Evolutionary conservation across 2,797 vertebrate species (phyloP).

Genomic region (Chaenodraco wilsoni): DNA sequence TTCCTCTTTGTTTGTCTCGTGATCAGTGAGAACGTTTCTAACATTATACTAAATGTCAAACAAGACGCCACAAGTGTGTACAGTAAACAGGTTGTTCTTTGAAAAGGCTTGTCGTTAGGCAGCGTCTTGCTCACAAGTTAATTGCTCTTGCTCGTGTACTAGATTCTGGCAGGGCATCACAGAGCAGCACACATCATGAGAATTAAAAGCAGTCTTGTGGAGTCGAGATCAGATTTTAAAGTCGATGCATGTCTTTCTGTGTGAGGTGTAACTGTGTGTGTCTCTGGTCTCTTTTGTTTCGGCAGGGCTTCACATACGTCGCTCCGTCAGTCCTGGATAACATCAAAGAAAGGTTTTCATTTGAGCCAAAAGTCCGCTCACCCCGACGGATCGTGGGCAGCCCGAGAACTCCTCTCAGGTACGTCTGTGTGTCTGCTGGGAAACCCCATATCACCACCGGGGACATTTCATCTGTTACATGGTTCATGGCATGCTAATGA

Average conservation of each 20-base stretch:
- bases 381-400: constrained; percentile 96
- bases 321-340: constrained; percentile 99
- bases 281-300: background rate
- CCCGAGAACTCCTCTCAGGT: constrained; percentile 97
- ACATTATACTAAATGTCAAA: background rate
- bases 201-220: background rate
- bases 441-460: background rate
- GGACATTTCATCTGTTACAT: too few relatives aligned
- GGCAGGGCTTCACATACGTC: constrained; percentile 97
- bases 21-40: background rate
- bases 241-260: background rate
- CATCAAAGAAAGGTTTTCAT: constrained; percentile 97
- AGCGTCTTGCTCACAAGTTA: background rate
- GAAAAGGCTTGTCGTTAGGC: background rate
- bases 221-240: background rate
- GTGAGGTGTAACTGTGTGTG: background rate
- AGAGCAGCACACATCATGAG: background rate
- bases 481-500: too few relatives aligned
- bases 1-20: background rate
- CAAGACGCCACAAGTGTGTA: background rate
- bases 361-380: constrained; percentile 98
- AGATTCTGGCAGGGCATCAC: background rate
- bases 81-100: background rate
- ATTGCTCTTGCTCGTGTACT: background rate
- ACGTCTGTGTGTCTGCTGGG: constrained; percentile 35